A percentile compares a stretch with the other conserved stretches of the same genome.
Evolutionary conservation across 2,888 invertebrate genomes (phyloP).

Genomic region (Caenorhabditis angaria): DNA sequence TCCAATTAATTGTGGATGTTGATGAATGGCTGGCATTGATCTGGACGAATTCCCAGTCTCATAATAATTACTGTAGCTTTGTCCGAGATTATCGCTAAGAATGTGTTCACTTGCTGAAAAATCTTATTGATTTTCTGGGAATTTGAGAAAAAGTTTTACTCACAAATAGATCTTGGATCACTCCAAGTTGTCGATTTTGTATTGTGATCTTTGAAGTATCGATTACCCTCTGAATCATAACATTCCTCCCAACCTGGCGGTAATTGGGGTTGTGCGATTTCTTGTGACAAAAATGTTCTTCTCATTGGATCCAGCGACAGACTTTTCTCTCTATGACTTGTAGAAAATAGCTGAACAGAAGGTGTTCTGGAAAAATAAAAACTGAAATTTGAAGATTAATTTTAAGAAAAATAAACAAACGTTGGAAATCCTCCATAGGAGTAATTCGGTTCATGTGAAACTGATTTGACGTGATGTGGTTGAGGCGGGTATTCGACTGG

Average conservation of each 20-base stretch:
- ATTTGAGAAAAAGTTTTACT: neutral
- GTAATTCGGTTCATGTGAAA: slow-evolving; percentile 44
- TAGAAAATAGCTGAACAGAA: slow-evolving; percentile 24
- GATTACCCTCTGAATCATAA: slow-evolving; percentile 43
- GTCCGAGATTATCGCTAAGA: neutral
- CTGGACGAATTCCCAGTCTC: slow-evolving; percentile 35
- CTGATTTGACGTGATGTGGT: slow-evolving; percentile 43
- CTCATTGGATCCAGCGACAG: slow-evolving; percentile 45
- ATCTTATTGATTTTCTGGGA: neutral
- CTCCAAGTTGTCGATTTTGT: slow-evolving; percentile 51
- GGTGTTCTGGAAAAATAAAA: slow-evolving; percentile 1
- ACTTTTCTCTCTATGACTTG: slow-evolving; percentile 37
- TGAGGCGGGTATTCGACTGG: slow-evolving; percentile 28
- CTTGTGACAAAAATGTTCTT: slow-evolving; percentile 28
- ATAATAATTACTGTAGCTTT: slow-evolving; percentile 17
- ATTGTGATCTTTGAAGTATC: slow-evolving; percentile 52
- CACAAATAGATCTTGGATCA: slow-evolving; percentile 44
- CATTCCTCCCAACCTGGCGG: slow-evolving; percentile 51
- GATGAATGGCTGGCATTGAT: slow-evolving; percentile 41
- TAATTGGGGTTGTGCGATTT: slow-evolving; percentile 37
- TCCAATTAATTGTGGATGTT: slow-evolving; percentile 33
- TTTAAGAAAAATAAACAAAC: slow-evolving; percentile 14
- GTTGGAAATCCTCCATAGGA: slow-evolving; percentile 27
- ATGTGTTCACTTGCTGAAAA: neutral
- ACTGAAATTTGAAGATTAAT: neutral